A percentile compares a stretch with the other conserved stretches of the same genome.
Evolutionary conservation across 2,113 vertebrate species (phyloP).

Genomic region (Tupaia chinensis): DNA sequence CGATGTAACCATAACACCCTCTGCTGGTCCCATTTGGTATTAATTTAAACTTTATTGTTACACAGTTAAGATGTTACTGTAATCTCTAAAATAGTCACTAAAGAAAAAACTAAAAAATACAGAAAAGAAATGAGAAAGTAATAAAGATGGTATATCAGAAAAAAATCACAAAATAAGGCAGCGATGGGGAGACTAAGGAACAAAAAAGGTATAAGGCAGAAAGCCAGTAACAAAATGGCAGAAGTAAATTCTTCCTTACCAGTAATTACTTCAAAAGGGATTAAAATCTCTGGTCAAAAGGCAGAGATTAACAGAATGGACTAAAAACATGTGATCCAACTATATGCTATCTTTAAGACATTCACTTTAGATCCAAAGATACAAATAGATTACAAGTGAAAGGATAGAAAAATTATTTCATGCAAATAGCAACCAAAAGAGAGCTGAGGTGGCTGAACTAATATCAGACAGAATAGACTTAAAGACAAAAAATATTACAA

Average conservation of each 20-base stretch:
- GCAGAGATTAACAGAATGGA: neutral
- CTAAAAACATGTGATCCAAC: neutral
- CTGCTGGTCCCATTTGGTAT: neutral
- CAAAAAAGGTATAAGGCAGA: too few species aligned
- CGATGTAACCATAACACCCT: too few species aligned
- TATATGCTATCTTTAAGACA: neutral
- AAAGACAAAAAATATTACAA: neutral
- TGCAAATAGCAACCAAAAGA: neutral
- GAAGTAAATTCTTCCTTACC: too few species aligned
- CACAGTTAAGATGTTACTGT: neutral
- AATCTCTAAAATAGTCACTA: neutral
- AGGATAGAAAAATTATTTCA: neutral
- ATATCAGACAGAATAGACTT: neutral
- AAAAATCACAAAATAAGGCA: neutral
- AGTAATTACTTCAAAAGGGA: neutral
- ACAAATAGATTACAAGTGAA: neutral
- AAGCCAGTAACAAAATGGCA: too few species aligned
- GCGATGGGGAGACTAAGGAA: neutral
- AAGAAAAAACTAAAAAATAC: neutral
- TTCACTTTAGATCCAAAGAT: constrained; percentile 10
- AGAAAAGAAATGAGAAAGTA: constrained; percentile 4
- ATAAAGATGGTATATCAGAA: neutral
- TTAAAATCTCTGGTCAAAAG: constrained; percentile 34
- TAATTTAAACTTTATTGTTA: constrained; percentile 12
- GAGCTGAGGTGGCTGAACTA: neutral